These are phyloP conservation scores for Labrus mixtus DNA, from an alignment of 2,113 vertebrate genomes.

Conservation along the genomic window DNA sequence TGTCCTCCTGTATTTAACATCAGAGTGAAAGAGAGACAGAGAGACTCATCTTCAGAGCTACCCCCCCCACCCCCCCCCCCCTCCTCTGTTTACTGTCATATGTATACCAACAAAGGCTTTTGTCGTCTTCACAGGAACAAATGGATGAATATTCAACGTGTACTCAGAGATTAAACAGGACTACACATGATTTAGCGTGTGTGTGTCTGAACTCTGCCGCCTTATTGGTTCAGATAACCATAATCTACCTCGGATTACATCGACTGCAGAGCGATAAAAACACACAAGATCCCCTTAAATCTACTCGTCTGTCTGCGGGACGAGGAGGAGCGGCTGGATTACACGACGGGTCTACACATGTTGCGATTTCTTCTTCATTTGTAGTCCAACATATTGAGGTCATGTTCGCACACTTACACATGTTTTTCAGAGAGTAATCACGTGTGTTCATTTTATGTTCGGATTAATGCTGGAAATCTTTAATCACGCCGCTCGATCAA, in stretches of 20 bases:
- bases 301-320: constrained; percentile 10
- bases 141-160: constrained; percentile 54
- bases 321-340: constrained; percentile 49
- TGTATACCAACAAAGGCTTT: constrained; percentile 39
- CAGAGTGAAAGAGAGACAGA: neutral
- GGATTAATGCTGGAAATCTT: constrained; percentile 16
- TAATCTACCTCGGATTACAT: constrained; percentile 71
- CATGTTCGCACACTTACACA: neutral
- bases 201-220: constrained; percentile 28
- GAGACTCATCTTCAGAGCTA: neutral
- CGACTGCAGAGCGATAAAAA: constrained; percentile 47
- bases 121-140: constrained; percentile 15
- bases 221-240: constrained; percentile 55
- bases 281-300: constrained; percentile 37
- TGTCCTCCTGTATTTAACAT: constrained; percentile 45
- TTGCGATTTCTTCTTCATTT: neutral
- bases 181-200: constrained; percentile 26
- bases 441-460: constrained; percentile 30
- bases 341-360: constrained; percentile 16
- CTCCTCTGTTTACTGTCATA: constrained; percentile 14
- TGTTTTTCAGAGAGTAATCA: constrained; percentile 10
- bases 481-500: neutral
- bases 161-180: constrained; percentile 50
- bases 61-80: neutral
- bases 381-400: constrained; percentile 25